Evolutionary conservation across 2,797 vertebrate species (phyloP).

Genomic region (Botia almorhae): DNA sequence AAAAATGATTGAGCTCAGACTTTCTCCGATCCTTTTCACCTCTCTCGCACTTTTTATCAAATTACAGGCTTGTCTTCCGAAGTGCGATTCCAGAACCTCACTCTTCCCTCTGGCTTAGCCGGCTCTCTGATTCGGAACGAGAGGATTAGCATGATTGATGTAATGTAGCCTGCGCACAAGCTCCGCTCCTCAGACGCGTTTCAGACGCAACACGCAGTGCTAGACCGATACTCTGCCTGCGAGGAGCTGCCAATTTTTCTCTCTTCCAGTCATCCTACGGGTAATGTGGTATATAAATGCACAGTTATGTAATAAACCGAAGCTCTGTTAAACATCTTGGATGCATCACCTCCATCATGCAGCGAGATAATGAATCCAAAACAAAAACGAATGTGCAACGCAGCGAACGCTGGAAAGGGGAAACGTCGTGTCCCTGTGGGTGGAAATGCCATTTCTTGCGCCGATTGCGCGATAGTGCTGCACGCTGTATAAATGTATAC

Average conservation of each 20-base stretch:
- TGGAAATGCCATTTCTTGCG: slow-evolving; percentile 16
- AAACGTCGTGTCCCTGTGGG: not conserved
- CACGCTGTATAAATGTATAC: not conserved
- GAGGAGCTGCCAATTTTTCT: slow-evolving; percentile 10
- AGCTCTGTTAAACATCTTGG: slow-evolving; percentile 21
- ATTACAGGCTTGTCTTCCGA: slow-evolving; percentile 31
- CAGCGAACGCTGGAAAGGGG: not conserved
- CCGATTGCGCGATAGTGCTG: not conserved
- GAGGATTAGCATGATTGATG: slow-evolving; percentile 55
- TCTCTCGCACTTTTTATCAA: slow-evolving; percentile 29
- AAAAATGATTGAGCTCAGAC: slow-evolving; percentile 11
- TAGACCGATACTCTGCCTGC: not conserved
- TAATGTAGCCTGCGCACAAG: slow-evolving; percentile 26
- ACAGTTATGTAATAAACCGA: slow-evolving; percentile 28
- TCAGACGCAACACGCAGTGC: slow-evolving; percentile 30
- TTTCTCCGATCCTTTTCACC: slow-evolving; percentile 36
- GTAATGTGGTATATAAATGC: slow-evolving; percentile 37
- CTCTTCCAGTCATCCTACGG: slow-evolving; percentile 23
- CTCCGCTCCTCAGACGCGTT: slow-evolving; percentile 11
- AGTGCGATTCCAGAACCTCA: slow-evolving; percentile 25
- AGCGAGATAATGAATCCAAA: slow-evolving; percentile 25
- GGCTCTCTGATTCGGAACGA: slow-evolving; percentile 29
- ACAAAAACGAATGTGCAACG: slow-evolving; percentile 30
- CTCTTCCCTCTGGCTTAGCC: slow-evolving; percentile 36
- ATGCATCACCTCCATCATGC: slow-evolving; percentile 28